Evolutionary conservation across 2,888 invertebrate genomes (phyloP), one percentile per base, ranked within the genome.

Genomic region (Tipula confusa): DNA sequence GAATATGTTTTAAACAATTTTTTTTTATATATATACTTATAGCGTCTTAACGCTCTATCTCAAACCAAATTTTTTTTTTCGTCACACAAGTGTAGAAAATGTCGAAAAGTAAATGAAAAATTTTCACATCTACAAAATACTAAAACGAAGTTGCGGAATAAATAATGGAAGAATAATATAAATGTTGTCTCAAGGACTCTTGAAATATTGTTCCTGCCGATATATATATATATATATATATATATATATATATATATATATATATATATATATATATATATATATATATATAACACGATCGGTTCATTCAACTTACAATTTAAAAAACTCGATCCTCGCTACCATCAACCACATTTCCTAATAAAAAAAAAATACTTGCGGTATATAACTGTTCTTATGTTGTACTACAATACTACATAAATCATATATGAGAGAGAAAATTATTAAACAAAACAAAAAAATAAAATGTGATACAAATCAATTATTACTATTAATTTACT

Each of bases 51-150:
- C 64, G 64, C 64, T 64, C 7, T 64, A 64, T 24, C 24, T 64
- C 64, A 64, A 24, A 24, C 64, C 64, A 64, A 64, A n/a, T n/a
- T n/a, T n/a, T n/a, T 64, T 64, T 64, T 1, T 64, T 64, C 64
- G 64, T 64, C 64, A 64, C 64, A 64, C 64, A 64, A 64, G 64
- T 64, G 64, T 64, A 64, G 64, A 64, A 64, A 64, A 64, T 64
- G 64, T 24, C 64, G 9, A n/a, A 64, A 64, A 24, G 64, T 36
- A 36, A 36, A 43, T 43, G 43, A 43, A 64, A n/a, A 64, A 64
- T 64, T 18, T 64, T 64, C 64, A 64, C 24, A 24, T 64, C 64
- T 24, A 24, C 24, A 38, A 64, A 24, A 64, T 64, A 24, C 7
- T 64, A 64, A 64, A 24, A 64, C 18, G 24, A 64, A 64, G 11